Base-by-base conservation (phyloP, 2,888 invertebrate species). In the Neocrepidodera transversa region DNA sequence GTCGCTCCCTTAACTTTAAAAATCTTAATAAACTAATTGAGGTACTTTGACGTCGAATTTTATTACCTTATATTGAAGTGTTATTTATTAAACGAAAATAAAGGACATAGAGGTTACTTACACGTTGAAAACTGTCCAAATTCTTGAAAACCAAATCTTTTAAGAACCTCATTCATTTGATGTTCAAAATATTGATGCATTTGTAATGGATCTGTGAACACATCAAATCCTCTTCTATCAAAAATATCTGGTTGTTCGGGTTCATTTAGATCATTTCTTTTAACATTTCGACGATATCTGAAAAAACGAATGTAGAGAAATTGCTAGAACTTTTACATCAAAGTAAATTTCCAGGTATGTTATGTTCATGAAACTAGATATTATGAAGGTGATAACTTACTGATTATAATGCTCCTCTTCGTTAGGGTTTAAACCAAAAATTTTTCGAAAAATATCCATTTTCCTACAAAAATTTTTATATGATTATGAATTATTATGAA, bases 181-280 rank as follows among this genome's bases (percentile, higher is more conserved):
- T 83, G 79, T 70, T 87, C 86, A 68, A 87, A 86, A 66, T 83
- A 85, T 60, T 81, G 80, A 60, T 85, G 85, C 75, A 87, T 82
- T 76, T 87, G 83, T 63, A 85, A 67, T 0, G 86, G 86, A 76
- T 85, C 83, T 16, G 82, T 81, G 62, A 85, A 85, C n/a, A 86
- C 76, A 65, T 82, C 80, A 68, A 86, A 85, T 7, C 80, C 68
- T 51, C 55, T 58, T 42, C 52, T 63, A 7, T 63, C 51, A 28
- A 50, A 45, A 8, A 42, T 50, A 16, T 28, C 36, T 10, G 48
- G 26, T 16, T 42, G 13, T 4, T 53, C 32, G 0, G 35, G 11
- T 26, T 40, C 26, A n/a, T 45, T 49, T 6, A 49, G 16, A 10
- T 38, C 36, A 16, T 40, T 10, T 17, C 5, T 28, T 51, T 16